A percentile compares a stretch with the other conserved stretches of the same genome.
These are phyloP conservation scores for Chaetops frenatus DNA, from an alignment of 2,113 vertebrate species.

Conservation along the genomic window DNA sequence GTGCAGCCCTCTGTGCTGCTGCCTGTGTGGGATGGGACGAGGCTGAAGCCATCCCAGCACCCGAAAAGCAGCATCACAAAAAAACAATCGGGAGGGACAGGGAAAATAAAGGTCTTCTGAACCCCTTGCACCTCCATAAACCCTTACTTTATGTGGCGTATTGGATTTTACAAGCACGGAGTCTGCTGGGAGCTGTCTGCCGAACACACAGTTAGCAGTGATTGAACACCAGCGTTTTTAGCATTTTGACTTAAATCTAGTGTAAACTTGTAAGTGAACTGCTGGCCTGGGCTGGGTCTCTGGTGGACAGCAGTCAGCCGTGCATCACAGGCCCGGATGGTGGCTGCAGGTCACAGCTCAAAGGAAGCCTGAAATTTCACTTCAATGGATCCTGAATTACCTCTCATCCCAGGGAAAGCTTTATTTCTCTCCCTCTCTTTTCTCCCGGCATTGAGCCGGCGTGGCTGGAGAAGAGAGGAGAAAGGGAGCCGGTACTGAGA, in stretches of 20 bases:
- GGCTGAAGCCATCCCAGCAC: not conserved
- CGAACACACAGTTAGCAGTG: constrained; percentile 26
- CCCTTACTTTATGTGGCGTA: not conserved
- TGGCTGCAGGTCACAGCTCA: not conserved
- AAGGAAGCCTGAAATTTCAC: constrained; percentile 36
- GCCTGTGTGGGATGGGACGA: not conserved
- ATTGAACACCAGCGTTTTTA: constrained; percentile 48
- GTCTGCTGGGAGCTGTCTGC: constrained; percentile 55
- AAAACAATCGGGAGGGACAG: not conserved
- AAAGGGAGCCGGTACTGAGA: not conserved
- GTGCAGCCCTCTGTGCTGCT: not conserved
- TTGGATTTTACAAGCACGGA: constrained; percentile 47
- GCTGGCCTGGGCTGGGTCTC: constrained; percentile 40
- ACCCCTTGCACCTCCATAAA: not conserved
- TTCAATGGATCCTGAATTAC: constrained; percentile 1
- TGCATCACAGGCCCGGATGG: not conserved
- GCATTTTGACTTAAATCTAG: constrained; percentile 62
- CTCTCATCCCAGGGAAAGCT: constrained; percentile 5
- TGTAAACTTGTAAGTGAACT: constrained; percentile 43
- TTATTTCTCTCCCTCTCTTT: not conserved
- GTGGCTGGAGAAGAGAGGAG: constrained; percentile 4
- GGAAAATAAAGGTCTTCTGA: not conserved
- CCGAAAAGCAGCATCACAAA: not conserved
- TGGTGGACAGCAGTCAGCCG: constrained; percentile 30
- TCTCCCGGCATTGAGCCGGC: not conserved